Conservation (phyloP, 2,113 vertebrate species). For the Ibidorhyncha struthersii region DNA sequence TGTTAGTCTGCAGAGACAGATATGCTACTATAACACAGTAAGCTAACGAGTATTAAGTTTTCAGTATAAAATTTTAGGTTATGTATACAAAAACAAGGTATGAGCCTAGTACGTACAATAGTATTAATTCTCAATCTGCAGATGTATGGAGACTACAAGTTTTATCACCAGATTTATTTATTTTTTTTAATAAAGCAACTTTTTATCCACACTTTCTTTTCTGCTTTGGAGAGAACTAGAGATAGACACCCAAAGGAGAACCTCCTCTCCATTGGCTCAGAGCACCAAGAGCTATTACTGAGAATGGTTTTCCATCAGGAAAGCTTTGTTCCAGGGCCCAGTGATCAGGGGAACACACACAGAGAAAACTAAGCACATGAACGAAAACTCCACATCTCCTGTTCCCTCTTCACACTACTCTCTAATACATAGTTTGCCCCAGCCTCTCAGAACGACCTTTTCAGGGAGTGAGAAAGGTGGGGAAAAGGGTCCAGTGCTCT, state of each 20-base stretch:
- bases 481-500: not conserved
- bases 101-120: not conserved
- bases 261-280: not conserved
- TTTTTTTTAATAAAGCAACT: not conserved
- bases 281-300: not conserved
- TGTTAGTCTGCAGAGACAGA: not conserved
- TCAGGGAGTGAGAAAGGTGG: fast-evolving
- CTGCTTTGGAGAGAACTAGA: not conserved
- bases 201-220: not conserved
- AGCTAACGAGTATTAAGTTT: not conserved
- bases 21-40: not conserved
- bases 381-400: not conserved
- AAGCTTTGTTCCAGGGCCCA: not conserved
- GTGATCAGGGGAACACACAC: not conserved
- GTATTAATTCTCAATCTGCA: not conserved
- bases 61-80: not conserved
- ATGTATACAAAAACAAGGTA: not conserved
- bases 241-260: not conserved
- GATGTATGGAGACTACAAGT: not conserved
- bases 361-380: not conserved
- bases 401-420: not conserved
- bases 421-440: not conserved
- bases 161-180: not conserved
- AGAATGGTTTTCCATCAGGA: not conserved
- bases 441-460: not conserved